Evolutionary conservation across 2,113 vertebrate species (phyloP).

Genomic region (Rhombomys opimus): DNA sequence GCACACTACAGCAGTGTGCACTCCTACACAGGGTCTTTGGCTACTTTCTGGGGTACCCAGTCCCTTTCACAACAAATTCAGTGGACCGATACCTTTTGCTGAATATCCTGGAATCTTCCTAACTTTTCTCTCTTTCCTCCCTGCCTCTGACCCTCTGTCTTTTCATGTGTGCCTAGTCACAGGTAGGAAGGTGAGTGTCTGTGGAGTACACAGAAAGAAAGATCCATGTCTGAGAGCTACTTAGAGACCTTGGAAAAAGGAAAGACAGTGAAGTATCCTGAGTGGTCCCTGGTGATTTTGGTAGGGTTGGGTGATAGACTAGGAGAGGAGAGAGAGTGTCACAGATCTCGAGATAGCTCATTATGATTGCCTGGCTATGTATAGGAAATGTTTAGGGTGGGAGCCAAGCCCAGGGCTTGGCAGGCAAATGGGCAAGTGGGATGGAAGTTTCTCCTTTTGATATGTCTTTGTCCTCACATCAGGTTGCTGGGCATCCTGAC

Average conservation of each 20-base stretch:
- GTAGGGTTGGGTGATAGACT: too few species aligned
- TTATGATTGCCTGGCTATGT: not conserved
- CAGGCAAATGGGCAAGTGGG: not conserved
- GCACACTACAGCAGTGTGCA: not conserved
- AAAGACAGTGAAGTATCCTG: too few species aligned
- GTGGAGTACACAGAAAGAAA: too few species aligned
- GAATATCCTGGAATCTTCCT: not conserved
- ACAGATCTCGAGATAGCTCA: not conserved
- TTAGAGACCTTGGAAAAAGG: too few species aligned
- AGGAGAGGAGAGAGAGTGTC: too few species aligned
- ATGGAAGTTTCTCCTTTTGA: not conserved
- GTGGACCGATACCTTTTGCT: not conserved
- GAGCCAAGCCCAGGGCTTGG: not conserved
- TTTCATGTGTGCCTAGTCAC: not conserved
- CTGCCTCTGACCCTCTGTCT: not conserved
- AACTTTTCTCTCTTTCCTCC: not conserved
- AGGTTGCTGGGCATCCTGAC: not conserved
- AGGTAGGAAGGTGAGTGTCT: not conserved
- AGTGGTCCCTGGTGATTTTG: too few species aligned
- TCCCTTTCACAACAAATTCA: not conserved
- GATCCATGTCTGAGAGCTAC: too few species aligned
- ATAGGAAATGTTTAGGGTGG: not conserved
- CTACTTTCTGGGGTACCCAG: not conserved
- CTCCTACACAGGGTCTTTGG: not conserved
- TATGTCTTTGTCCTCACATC: not conserved